Evolutionary conservation across 2,113 vertebrate genomes (phyloP), one percentile per base, ranked within the genome.

Genomic region (Cheilinus undulatus): DNA sequence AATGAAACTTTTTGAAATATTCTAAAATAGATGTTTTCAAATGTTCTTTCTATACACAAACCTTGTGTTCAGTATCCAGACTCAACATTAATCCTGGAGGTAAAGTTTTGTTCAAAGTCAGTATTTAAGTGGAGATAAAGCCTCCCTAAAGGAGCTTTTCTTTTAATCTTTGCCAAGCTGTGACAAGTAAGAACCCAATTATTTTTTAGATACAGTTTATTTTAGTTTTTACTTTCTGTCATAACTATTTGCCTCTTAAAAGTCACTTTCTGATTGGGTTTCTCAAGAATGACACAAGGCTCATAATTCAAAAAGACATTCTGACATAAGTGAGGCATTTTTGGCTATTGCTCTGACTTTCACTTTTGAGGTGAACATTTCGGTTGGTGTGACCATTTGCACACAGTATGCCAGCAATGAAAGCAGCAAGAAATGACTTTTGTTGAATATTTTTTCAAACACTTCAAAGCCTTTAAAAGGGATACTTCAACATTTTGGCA

Each of bases 191-290:
- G 42, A 6, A 4, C 5, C 19, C 23, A 19, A 24, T 49, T 54
- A 38, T 22, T 34, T 50, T 56, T 48, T 46, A 42, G 56, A 27
- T 36, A 22, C 34, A 42, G 19, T 67, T 36, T 20, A 15, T 57
- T 32, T 38, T 20, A 48, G 28, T 64, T 53, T 36, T 22, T n/a
- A 19, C 28, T 53, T 51, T 45, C 26, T 28, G 3, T 62, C 53
- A 62, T 49, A 49, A 62, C 48, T 60, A 36, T 45, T 22, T 46
- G n/a, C 23, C 51, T 59, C 23, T 67, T 72, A 30, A 78, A 54
- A 62, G 36, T 74, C 15, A 74, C 77, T 59, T 69, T 34, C 46
- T 60, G 23, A 50, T 64, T 34, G 5, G 34, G 24, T 30, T 38
- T 51, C 28, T 14, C 58, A 48, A 34, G 74, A 52, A 61, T 20